Evolutionary conservation across 2,113 vertebrate genomes (phyloP).

Genomic region (Felis chaus): DNA sequence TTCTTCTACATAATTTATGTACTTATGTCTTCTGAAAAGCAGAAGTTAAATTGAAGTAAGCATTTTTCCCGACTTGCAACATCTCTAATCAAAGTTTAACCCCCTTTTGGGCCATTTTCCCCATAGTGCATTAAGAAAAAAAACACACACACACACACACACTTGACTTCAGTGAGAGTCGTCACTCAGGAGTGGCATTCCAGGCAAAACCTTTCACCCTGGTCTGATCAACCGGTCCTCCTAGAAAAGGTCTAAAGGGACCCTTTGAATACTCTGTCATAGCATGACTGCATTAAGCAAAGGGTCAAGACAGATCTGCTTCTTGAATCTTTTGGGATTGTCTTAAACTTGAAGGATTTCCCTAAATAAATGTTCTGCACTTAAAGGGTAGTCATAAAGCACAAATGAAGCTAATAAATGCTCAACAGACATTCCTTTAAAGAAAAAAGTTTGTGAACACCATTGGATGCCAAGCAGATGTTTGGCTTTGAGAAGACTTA

Average conservation of each 20-base stretch:
- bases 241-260: constrained; percentile 30
- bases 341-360: constrained; percentile 57
- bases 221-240: background rate
- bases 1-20: constrained; percentile 77
- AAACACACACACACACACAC: too few relatives aligned
- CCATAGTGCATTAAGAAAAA: background rate
- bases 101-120: constrained; percentile 51
- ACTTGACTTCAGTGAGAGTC: constrained; percentile 47
- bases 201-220: constrained; percentile 65
- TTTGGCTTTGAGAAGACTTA: constrained; percentile 71
- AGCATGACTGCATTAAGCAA: background rate
- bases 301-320: background rate
- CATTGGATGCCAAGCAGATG: constrained; percentile 71
- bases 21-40: constrained; percentile 74
- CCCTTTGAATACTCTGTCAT: constrained; percentile 9
- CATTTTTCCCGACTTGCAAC: constrained; percentile 74
- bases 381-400: constrained; percentile 50
- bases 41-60: constrained; percentile 79
- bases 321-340: constrained; percentile 43
- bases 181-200: constrained; percentile 60
- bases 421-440: constrained; percentile 65
- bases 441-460: constrained; percentile 1
- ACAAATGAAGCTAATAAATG: constrained; percentile 62
- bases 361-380: constrained; percentile 46
- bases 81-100: constrained; percentile 75